Evolutionary conservation across 2,113 vertebrate species (phyloP).

Genomic region (Aspiorhynchus laticeps): DNA sequence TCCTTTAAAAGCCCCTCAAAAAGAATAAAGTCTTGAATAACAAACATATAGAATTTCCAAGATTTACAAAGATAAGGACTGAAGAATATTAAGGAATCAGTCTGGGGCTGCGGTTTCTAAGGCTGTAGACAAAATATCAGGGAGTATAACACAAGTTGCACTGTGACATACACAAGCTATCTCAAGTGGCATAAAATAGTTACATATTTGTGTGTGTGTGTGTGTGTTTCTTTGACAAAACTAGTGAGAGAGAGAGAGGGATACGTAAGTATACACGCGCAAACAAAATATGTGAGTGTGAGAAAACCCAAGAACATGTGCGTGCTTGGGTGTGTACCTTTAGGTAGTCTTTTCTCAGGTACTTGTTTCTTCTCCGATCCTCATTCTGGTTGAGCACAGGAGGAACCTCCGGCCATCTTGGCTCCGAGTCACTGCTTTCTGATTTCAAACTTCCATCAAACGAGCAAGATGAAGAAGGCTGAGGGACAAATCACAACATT

Average conservation of each 20-base stretch:
- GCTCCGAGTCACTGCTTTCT: slow-evolving; percentile 78
- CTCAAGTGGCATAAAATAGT: not conserved
- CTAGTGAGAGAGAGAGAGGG: not conserved
- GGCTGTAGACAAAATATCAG: not conserved
- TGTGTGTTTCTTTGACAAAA: not conserved
- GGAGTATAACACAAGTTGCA: not conserved
- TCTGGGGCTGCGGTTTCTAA: too few relatives aligned
- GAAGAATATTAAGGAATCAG: not conserved
- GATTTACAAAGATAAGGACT: not conserved
- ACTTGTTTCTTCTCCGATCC: slow-evolving; percentile 91
- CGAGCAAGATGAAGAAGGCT: slow-evolving; percentile 76
- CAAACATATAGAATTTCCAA: not conserved
- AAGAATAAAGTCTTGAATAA: not conserved
- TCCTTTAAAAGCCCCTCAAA: not conserved
- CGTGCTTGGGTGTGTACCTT: slow-evolving; percentile 78
- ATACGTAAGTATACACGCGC: not conserved
- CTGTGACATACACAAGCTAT: not conserved
- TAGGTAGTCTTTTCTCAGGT: slow-evolving; percentile 94
- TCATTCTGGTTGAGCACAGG: slow-evolving; percentile 91
- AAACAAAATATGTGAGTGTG: not conserved
- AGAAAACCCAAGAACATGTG: not conserved
- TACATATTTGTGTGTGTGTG: not conserved
- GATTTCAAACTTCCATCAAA: slow-evolving; percentile 82
- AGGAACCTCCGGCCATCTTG: slow-evolving; percentile 88
- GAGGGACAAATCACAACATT: slow-evolving; percentile 21